Conservation (phyloP, 1,140 invertebrate species). For the Triops longicaudatus region DNA sequence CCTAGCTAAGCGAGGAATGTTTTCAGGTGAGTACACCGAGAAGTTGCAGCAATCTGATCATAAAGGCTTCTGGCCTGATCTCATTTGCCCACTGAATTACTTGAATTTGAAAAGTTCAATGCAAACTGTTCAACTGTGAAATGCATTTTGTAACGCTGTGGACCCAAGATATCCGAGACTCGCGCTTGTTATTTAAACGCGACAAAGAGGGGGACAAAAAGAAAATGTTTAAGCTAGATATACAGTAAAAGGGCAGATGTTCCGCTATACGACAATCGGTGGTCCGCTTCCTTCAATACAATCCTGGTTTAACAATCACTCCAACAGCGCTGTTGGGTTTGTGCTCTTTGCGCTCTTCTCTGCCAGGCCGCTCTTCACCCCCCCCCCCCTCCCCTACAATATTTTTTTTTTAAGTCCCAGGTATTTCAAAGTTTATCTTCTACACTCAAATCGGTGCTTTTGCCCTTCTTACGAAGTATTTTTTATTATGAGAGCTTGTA, state of each 20-base stretch:
- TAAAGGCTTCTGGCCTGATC: background rate
- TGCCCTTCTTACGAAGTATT: no score
- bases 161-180: background rate
- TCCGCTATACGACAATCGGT: background rate
- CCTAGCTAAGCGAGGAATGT: background rate
- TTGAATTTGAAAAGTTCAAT: background rate
- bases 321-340: background rate
- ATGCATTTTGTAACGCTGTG: background rate
- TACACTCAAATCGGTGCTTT: background rate
- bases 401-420: background rate
- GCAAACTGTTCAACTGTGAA: background rate
- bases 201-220: background rate
- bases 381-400: no score
- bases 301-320: background rate
- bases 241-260: constrained; percentile 1
- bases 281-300: constrained; percentile 6
- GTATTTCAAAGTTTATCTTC: background rate
- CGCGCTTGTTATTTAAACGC: constrained; percentile 11
- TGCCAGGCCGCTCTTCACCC: background rate
- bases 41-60: background rate
- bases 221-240: background rate
- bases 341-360: background rate
- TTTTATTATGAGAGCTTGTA: no score
- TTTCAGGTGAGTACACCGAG: background rate
- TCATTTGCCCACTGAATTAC: background rate